Evolutionary conservation across 2,797 vertebrate species (phyloP).

Genomic region (Semaprochilodus insignis): DNA sequence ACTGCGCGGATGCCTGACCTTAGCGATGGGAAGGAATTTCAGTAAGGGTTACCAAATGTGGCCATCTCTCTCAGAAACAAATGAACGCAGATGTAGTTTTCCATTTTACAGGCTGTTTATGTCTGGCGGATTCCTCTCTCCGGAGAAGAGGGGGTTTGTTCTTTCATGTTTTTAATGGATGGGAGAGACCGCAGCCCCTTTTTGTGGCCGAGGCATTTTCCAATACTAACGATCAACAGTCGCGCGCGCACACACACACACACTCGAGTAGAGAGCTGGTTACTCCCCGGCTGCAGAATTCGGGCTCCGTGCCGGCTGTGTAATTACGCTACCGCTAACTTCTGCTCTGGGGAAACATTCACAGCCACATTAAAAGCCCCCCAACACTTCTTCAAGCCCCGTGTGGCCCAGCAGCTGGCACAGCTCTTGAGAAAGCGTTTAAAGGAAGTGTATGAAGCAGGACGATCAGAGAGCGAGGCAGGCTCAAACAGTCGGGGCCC

Average conservation of each 20-base stretch:
- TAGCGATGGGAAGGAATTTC: constrained; percentile 78
- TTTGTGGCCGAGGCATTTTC: constrained; percentile 78
- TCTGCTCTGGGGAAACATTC: constrained; percentile 79
- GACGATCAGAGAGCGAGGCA: constrained; percentile 62
- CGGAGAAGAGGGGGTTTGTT: constrained; percentile 72
- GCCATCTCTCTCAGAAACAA: constrained; percentile 76
- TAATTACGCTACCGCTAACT: constrained; percentile 82
- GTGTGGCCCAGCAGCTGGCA: constrained; percentile 73
- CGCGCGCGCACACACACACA: constrained; percentile 51
- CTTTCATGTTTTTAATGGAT: constrained; percentile 82
- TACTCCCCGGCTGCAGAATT: constrained; percentile 54
- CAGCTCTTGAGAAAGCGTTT: constrained; percentile 64
- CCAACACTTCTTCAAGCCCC: constrained; percentile 73
- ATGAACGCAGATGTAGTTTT: constrained; percentile 84
- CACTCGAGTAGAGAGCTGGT: constrained; percentile 28
- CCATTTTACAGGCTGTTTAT: constrained; percentile 86
- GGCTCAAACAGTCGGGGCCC: constrained; percentile 48
- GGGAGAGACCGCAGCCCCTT: constrained; percentile 75
- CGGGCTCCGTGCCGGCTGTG: constrained; percentile 73
- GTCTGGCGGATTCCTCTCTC: constrained; percentile 79
- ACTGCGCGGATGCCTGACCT: constrained; percentile 52
- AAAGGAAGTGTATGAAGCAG: constrained; percentile 64
- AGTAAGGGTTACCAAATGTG: constrained; percentile 80
- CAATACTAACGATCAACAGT: constrained; percentile 81
- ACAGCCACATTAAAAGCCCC: constrained; percentile 77